Conservation (phyloP, 2,797 vertebrate species). For the Anas capensis region DNA sequence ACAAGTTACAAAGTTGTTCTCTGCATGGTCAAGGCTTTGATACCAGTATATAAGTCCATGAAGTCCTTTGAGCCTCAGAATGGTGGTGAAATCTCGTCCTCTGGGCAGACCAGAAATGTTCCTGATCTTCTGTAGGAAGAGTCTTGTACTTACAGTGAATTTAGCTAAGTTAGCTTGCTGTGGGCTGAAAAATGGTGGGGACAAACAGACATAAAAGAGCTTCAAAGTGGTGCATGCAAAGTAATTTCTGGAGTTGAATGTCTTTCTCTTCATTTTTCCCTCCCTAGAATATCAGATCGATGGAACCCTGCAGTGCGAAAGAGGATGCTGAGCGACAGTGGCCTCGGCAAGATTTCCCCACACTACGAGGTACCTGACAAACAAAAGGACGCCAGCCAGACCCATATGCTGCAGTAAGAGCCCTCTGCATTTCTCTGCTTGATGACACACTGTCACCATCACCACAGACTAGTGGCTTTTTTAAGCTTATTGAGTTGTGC, state of each 20-base stretch:
- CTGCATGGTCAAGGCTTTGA: background rate
- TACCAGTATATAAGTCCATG: background rate
- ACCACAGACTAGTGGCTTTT: background rate
- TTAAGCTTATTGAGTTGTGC: background rate
- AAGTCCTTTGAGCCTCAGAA: background rate
- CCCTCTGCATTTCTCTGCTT: slow-evolving; percentile 57
- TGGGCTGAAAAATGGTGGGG: background rate
- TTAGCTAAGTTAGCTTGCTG: background rate
- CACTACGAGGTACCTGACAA: slow-evolving; percentile 79
- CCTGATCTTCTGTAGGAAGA: background rate
- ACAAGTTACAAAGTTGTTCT: background rate
- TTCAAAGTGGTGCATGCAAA: background rate
- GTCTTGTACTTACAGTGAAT: background rate
- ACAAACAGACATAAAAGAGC: background rate
- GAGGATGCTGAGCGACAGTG: slow-evolving; percentile 80
- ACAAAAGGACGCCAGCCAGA: slow-evolving; percentile 80
- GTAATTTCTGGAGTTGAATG: background rate
- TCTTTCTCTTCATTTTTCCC: background rate
- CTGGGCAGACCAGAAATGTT: background rate
- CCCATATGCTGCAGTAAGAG: slow-evolving; percentile 81
- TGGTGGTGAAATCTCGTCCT: background rate
- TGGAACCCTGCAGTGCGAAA: slow-evolving; percentile 79
- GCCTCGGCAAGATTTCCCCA: slow-evolving; percentile 75
- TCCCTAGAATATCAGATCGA: slow-evolving; percentile 79
- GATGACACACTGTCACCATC: slow-evolving; percentile 25